These are phyloP conservation scores for Sus cebifrons DNA, from an alignment of 2,797 vertebrate genomes.

Conservation along the genomic window DNA sequence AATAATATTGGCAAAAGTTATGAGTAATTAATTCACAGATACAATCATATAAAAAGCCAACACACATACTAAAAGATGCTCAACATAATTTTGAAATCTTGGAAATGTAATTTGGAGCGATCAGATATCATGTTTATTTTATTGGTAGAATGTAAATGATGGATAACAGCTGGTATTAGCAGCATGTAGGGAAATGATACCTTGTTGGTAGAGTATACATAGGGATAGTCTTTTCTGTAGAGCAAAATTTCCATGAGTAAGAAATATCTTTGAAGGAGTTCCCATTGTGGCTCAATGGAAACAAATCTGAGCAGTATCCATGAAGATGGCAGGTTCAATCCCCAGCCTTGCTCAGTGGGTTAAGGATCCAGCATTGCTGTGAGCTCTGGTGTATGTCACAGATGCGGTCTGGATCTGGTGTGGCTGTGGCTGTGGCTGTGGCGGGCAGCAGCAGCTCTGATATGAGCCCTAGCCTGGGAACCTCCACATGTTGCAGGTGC, in stretches of 20 bases:
- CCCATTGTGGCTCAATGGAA: no score
- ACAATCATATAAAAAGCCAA: not conserved
- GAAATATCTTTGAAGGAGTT: not conserved
- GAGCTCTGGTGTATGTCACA: no score
- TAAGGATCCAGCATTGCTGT: no score
- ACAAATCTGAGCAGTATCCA: no score
- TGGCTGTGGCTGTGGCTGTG: no score
- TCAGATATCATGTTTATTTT: slow-evolving; percentile 13
- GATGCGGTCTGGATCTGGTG: no score
- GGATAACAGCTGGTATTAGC: not conserved
- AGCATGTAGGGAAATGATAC: not conserved
- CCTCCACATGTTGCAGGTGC: no score
- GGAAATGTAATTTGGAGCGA: slow-evolving; percentile 49
- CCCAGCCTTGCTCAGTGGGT: no score
- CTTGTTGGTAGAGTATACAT: not conserved
- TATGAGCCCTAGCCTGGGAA: no score
- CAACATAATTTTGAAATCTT: slow-evolving; percentile 37
- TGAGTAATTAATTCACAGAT: slow-evolving; percentile 9
- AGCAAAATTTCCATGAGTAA: not conserved
- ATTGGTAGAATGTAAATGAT: not conserved
- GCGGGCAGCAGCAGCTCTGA: no score
- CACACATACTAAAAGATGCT: slow-evolving; percentile 2
- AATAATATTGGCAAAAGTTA: not conserved
- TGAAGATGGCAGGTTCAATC: no score
- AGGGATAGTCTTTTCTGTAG: slow-evolving; percentile 15